These are phyloP conservation scores for Serranochromis macrocephalus DNA, from an alignment of 2,113 vertebrate species.

Conservation along the genomic window DNA sequence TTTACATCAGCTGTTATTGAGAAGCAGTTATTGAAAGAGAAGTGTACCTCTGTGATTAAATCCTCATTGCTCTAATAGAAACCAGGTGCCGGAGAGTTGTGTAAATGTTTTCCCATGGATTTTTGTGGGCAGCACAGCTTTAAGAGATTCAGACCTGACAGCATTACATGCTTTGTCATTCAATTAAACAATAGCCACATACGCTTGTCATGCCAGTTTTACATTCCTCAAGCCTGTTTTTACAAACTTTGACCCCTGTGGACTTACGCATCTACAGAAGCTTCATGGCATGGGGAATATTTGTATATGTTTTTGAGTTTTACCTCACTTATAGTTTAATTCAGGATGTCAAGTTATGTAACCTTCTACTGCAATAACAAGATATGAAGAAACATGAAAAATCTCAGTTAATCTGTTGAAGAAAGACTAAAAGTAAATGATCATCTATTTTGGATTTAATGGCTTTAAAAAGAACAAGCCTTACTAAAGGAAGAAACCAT, in stretches of 20 bases:
- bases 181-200: constrained; percentile 63
- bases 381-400: background rate
- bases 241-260: constrained; percentile 1
- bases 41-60: constrained; percentile 67
- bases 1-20: background rate
- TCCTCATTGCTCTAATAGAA: constrained; percentile 71
- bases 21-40: background rate
- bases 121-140: constrained; percentile 48
- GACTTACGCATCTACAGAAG: background rate
- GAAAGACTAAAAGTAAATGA: background rate
- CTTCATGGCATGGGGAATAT: background rate
- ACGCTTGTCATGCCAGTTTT: constrained; percentile 53
- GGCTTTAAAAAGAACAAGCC: background rate
- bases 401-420: background rate
- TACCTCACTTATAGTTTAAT: background rate
- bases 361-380: background rate
- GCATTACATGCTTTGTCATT: constrained; percentile 71
- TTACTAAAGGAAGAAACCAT: background rate
- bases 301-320: background rate
- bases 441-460: background rate
- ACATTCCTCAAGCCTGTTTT: constrained; percentile 23
- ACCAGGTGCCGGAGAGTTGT: constrained; percentile 72
- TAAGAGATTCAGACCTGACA: constrained; percentile 59
- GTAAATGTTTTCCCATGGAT: constrained; percentile 77
- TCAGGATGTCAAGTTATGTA: background rate